Percentiles rank a stretch among this genome's conserved stretches.
phyloP scores from a whole-genome alignment of 2,113 vertebrate genomes.

The Electrona antarctica region DNA sequence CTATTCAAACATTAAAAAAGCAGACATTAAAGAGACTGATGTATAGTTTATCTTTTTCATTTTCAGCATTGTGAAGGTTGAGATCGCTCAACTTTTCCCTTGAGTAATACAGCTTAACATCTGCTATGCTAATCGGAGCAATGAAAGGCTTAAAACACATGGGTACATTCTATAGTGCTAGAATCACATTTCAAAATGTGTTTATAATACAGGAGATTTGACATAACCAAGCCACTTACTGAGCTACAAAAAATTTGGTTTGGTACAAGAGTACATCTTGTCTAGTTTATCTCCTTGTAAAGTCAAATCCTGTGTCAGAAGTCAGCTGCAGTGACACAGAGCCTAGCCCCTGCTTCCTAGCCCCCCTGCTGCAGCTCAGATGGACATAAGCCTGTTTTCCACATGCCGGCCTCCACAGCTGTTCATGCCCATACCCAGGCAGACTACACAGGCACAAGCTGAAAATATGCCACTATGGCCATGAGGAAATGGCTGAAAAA shows the following conservation, averaged over 20 bases:
- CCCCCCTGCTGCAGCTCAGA: constrained; percentile 51
- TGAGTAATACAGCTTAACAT: too few relatives aligned
- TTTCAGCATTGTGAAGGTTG: too few relatives aligned
- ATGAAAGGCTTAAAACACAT: too few relatives aligned
- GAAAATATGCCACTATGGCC: constrained; percentile 60
- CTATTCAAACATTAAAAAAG: too few relatives aligned
- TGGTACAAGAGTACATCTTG: constrained; percentile 22
- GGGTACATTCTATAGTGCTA: too few relatives aligned
- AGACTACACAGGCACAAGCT: constrained; percentile 56
- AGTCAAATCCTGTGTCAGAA: constrained; percentile 53
- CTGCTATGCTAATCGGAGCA: too few relatives aligned
- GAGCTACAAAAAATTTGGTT: not conserved
- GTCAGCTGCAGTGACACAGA: constrained; percentile 59
- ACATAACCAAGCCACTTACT: not conserved
- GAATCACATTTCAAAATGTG: not conserved
- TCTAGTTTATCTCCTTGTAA: constrained; percentile 31
- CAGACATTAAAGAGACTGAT: too few relatives aligned
- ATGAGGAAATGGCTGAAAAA: constrained; percentile 47
- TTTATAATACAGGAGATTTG: not conserved
- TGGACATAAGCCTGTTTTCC: constrained; percentile 73
- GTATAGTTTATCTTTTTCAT: too few relatives aligned
- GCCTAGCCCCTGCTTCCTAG: constrained; percentile 13
- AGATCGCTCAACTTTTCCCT: too few relatives aligned
- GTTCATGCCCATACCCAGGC: constrained; percentile 70
- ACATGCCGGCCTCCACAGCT: constrained; percentile 74